Percentiles rank a stretch among this genome's conserved stretches.
phyloP scores from a whole-genome alignment of 2,797 vertebrate species.

The Xenopus petersii region DNA sequence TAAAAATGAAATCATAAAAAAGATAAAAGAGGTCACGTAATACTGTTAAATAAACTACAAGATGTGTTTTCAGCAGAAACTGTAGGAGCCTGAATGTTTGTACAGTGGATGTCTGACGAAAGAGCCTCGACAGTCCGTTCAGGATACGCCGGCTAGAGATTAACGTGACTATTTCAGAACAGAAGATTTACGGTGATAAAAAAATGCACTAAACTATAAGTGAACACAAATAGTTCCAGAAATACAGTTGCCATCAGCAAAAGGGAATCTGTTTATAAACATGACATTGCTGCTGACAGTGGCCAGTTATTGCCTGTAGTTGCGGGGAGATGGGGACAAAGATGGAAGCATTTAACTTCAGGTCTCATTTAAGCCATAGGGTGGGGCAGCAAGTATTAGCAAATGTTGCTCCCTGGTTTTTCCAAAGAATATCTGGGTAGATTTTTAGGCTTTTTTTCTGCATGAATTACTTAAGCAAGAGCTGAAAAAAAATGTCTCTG shows the following conservation, averaged over 20 bases:
- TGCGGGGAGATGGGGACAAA: slow-evolving; percentile 57
- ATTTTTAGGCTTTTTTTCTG: background rate
- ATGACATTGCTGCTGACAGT: background rate
- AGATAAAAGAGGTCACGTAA: slow-evolving; percentile 74
- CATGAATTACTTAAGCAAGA: too few species aligned
- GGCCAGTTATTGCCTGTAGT: background rate
- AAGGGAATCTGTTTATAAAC: slow-evolving; percentile 62
- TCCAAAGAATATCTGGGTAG: background rate
- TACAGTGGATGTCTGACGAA: slow-evolving; percentile 73
- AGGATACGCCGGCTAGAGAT: slow-evolving; percentile 74
- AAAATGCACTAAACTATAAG: slow-evolving; percentile 74
- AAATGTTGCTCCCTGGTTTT: background rate
- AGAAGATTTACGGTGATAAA: slow-evolving; percentile 78
- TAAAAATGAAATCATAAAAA: slow-evolving; percentile 59
- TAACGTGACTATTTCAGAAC: slow-evolving; percentile 78
- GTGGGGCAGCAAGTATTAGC: background rate
- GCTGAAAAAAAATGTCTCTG: too few species aligned
- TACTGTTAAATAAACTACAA: slow-evolving; percentile 93
- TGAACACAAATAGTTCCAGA: slow-evolving; percentile 68
- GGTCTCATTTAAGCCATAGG: background rate
- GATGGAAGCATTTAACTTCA: background rate
- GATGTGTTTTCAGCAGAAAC: slow-evolving; percentile 75
- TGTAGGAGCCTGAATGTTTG: slow-evolving; percentile 75
- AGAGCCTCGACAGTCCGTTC: slow-evolving; percentile 70
- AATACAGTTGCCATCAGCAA: slow-evolving; percentile 70